Conservation (phyloP, 2,888 invertebrate species). For the Leptopilina drosophilae region DNA sequence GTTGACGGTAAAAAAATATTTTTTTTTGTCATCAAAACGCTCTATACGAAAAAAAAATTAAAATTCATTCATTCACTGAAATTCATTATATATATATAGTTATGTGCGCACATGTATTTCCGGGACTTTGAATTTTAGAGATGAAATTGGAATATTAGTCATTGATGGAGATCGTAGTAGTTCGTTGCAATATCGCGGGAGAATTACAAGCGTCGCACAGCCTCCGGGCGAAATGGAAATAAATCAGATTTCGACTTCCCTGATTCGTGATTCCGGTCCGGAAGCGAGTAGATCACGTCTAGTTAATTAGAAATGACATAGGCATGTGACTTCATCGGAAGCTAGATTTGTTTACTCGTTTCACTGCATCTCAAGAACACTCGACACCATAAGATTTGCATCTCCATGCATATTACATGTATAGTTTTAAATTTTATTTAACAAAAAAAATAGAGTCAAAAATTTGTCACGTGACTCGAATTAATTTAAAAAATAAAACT, state of each 20-base stretch:
- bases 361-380: constrained; percentile 12
- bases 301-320: constrained; percentile 54
- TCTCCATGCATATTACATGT: neutral
- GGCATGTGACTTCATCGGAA: constrained; percentile 38
- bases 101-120: constrained; percentile 44
- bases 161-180: constrained; percentile 65
- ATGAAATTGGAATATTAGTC: constrained; percentile 70
- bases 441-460: too few relatives aligned
- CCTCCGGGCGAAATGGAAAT: constrained; percentile 51
- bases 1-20: too few relatives aligned
- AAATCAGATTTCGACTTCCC: constrained; percentile 56
- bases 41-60: too few relatives aligned
- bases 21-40: neutral
- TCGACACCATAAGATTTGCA: neutral
- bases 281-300: constrained; percentile 51
- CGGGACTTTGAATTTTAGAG: constrained; percentile 58
- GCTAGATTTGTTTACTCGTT: constrained; percentile 31
- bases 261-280: constrained; percentile 46
- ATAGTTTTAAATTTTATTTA: too few relatives aligned
- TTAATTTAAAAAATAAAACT: too few relatives aligned
- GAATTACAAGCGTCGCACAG: constrained; percentile 53
- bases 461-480: too few relatives aligned
- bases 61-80: neutral
- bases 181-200: constrained; percentile 51
- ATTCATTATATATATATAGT: neutral